phyloP scores from a whole-genome alignment of 2,888 invertebrate species.

The Lymantria dispar region DNA sequence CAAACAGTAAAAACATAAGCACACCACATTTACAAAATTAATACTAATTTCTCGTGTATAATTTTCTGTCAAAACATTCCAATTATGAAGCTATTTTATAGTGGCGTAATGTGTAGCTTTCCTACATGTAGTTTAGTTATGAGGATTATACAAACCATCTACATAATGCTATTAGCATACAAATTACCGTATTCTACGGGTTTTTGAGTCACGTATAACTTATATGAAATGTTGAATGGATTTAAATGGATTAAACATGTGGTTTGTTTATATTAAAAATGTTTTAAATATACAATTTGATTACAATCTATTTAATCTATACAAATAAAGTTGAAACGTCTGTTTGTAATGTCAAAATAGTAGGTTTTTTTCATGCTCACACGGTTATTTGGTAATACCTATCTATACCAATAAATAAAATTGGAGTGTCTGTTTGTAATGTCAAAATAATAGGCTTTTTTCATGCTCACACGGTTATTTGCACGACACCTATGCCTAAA shows the following conservation, averaged over 20 bases:
- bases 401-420: too few species aligned
- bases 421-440: too few species aligned
- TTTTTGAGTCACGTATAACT: constrained; percentile 37
- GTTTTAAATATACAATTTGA: constrained; percentile 4
- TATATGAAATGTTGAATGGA: constrained; percentile 30
- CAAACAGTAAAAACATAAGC: too few species aligned
- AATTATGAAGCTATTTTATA: constrained; percentile 26
- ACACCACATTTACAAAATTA: too few species aligned
- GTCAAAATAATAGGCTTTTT: too few species aligned
- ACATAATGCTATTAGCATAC: constrained; percentile 53
- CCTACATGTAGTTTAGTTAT: constrained; percentile 11
- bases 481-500: too few species aligned
- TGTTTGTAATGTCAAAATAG: too few species aligned
- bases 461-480: too few species aligned
- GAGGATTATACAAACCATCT: constrained; percentile 43
- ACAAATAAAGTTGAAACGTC: too few species aligned
- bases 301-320: too few species aligned
- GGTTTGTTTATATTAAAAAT: constrained; percentile 27
- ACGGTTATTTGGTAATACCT: too few species aligned
- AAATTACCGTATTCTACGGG: constrained; percentile 40
- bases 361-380: too few species aligned
- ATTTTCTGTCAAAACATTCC: constrained; percentile 14
- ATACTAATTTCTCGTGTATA: not conserved
- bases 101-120: constrained; percentile 22
- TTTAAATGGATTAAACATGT: constrained; percentile 31